Evolutionary conservation across 2,113 vertebrate species (phyloP), one percentile per base, ranked within the genome.

Genomic region (Chascanopsetta lugubris): DNA sequence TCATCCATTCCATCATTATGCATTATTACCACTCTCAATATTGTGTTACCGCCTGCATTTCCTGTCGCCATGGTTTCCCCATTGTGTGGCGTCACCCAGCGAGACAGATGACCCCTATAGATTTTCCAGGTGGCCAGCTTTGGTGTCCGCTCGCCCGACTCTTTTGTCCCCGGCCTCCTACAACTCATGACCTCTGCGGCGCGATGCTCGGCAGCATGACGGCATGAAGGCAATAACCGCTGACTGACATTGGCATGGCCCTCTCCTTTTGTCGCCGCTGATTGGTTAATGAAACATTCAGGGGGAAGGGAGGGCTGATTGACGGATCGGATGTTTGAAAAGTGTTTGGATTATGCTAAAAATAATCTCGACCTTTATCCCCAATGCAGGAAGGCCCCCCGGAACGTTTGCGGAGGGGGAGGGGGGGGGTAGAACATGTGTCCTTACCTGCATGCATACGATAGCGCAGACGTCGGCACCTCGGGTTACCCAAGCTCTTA

Each of bases 81-180:
- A 69, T 83, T 87, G 83, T 87, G 49, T 69, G 58, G 61, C 51
- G 78, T 63, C 73, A 75, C 78, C 22, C 71, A 75, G 13, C 51
- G 77, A 78, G 77, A 86, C 71, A 42, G 66, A 53, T 78, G 77
- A 87, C 77, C 78, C 82, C 75, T 84, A 79, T 85, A 89, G 80
- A 75, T 83, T 75, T 86, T 79, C 75, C 75, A 78, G 64, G 69
- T 66, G 82, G 68, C 32, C 61, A 62, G 70, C 73, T 56, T 46
- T 66, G 69, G 72, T 83, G 70, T 83, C 82, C 77, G 22, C 74
- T 78, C 43, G 17, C 64, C 59, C 64, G n/a, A 32, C 0, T 79
- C 80, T 29, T 82, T 82, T 80, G 71, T 84, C 62, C n/a, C 64
- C 48, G 5, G 1, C 42, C 27, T 36, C 36, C 50, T 18, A 29